Base-by-base conservation (phyloP, 2,888 invertebrate species). In the Plebejus anna region DNA sequence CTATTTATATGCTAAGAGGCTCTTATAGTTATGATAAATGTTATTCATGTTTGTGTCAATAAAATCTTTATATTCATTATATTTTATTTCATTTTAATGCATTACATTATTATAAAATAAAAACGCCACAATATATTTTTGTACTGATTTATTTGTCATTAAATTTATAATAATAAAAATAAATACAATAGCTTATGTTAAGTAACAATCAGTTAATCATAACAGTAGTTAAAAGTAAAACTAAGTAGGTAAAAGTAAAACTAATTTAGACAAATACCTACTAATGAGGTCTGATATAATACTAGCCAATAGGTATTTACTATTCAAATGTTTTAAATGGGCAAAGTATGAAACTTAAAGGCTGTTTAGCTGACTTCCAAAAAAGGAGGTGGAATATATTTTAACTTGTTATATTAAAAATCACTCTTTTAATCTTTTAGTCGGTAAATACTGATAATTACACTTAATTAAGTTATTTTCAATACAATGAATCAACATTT, bases 161-260 rank as follows among this genome's bases (percentile, higher is more conserved):
- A 61, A 61, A 11, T 61, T 28, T 28, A 16, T 70, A 70, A 36
- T 32, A 36, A 22, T 71, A 47, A 72, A 47, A 72, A 72, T 72
- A 72, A 72, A 72, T 72, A 72, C 72, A 72, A 72, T 47, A 28
- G 11, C 72, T 72, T 72, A 42, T 71, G 22, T 16, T 42, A 71
- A 42, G 38, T 42, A 72, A 72, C 22, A 66, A 32, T 32, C 32
- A 32, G 32, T 32, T 32, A 32, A 32, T 66, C 6, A 66, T 66
- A 32, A 66, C 66, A 32, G 61, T 61, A 22, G 61, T 28, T 28
- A 9, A 28, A 59, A 59, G 7, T 61, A 28, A 61, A 57, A 32
- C 32, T 57, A 16, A 16, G n/a, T 57, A n/a, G 2, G 13, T 36
- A 66, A 66, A 66, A 66, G 13, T 36, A 66, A 66, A 66, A 66